A percentile compares a stretch with the other conserved stretches of the same genome.
These are phyloP conservation scores for Macrostomum lignano DNA, from an alignment of 1,140 invertebrate species.

Conservation along the genomic window DNA sequence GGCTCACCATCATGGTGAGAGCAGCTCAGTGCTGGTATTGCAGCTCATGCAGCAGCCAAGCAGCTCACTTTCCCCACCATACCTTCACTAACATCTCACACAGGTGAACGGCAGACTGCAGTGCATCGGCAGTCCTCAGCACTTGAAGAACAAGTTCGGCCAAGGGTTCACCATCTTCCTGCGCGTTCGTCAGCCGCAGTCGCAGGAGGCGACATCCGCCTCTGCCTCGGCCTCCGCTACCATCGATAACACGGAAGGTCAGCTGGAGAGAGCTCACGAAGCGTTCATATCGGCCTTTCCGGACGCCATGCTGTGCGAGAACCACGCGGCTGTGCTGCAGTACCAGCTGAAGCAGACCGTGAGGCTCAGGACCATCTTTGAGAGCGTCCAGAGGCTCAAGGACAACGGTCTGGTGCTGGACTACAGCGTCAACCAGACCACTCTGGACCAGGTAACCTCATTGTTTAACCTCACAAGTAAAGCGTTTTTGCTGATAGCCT, in stretches of 20 bases:
- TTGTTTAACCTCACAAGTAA: too few species aligned
- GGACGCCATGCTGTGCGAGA: background rate
- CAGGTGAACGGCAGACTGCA: conserved; percentile 31
- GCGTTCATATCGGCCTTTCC: background rate
- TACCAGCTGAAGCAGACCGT: conserved; percentile 3
- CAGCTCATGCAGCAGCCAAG: too few species aligned
- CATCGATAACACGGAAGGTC: too few species aligned
- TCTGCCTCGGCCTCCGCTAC: too few species aligned
- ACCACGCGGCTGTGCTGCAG: too few species aligned
- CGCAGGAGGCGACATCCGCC: too few species aligned
- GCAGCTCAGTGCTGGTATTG: too few species aligned
- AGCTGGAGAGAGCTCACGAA: background rate
- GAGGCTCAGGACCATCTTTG: conserved; percentile 16
- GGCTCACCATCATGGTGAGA: too few species aligned
- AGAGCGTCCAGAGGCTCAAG: conserved; percentile 21
- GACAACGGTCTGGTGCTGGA: conserved; percentile 25
- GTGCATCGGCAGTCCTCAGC: conserved; percentile 30
- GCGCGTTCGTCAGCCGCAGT: too few species aligned
- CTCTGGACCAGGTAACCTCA: conserved; percentile 21
- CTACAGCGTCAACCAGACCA: conserved; percentile 31
- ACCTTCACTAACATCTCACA: too few species aligned
- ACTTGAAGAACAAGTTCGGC: conserved; percentile 27
- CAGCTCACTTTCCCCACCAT: too few species aligned
- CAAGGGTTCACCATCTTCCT: conserved; percentile 29
- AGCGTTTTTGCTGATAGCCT: too few species aligned